phyloP scores from a whole-genome alignment of 2,888 invertebrate genomes.

The Cantharis rufa region DNA sequence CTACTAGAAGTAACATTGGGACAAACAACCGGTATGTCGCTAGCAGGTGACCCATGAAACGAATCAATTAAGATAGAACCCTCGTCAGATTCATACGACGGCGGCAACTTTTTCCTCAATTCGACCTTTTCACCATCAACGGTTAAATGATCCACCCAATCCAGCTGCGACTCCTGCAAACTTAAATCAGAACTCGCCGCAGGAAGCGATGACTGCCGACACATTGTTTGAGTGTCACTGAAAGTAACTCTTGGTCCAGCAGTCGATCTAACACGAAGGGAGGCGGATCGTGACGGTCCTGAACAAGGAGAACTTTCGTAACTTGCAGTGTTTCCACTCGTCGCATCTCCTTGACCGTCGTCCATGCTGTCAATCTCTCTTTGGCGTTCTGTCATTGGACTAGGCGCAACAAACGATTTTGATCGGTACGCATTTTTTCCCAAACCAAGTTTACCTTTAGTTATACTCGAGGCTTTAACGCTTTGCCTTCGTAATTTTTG shows the following conservation, averaged over 20 bases:
- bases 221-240: conserved; percentile 62
- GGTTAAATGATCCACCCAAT: conserved; percentile 67
- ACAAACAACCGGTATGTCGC: conserved; percentile 27
- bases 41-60: conserved; percentile 44
- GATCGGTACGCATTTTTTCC: conserved; percentile 70
- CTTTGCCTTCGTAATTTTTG: conserved; percentile 86
- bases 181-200: conserved; percentile 74
- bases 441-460: conserved; percentile 75
- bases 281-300: conserved; percentile 74
- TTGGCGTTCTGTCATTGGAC: conserved; percentile 66
- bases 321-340: conserved; percentile 64
- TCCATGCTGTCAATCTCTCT: conserved; percentile 48
- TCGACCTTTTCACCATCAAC: conserved; percentile 69
- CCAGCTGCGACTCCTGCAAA: conserved; percentile 61
- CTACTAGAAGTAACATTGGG: conserved; percentile 38
- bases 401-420: conserved; percentile 75
- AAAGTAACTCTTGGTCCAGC: conserved; percentile 64
- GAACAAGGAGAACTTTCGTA: conserved; percentile 75
- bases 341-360: conserved; percentile 58
- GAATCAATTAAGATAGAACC: conserved; percentile 50
- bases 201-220: conserved; percentile 76
- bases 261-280: conserved; percentile 62
- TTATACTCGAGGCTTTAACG: conserved; percentile 73
- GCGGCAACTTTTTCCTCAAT: conserved; percentile 61
- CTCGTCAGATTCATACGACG: conserved; percentile 50